phyloP scores from a whole-genome alignment of 2,113 vertebrate species.

The Oreocharis arfaki region DNA sequence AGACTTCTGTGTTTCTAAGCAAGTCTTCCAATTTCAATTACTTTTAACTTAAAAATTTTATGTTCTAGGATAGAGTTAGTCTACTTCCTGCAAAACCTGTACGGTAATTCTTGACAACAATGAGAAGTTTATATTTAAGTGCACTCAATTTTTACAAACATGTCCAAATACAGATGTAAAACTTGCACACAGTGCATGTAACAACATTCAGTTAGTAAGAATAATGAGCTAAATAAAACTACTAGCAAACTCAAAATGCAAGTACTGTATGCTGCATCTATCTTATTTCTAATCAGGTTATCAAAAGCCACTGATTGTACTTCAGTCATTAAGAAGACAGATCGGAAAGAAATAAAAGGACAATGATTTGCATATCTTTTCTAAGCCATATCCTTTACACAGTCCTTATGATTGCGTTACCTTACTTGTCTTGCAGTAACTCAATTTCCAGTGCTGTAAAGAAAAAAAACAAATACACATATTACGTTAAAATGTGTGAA shows the following conservation, averaged over 20 bases:
- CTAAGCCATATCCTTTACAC: not conserved
- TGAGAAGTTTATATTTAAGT: not conserved
- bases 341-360: not conserved
- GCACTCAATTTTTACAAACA: not conserved
- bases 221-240: not conserved
- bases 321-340: not conserved
- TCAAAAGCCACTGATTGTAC: not conserved
- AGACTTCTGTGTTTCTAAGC: not conserved
- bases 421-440: slow-evolving; percentile 36
- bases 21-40: not conserved
- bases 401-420: not conserved
- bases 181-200: not conserved
- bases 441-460: not conserved
- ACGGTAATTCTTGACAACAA: not conserved
- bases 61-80: not conserved
- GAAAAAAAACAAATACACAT: slow-evolving; percentile 15
- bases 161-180: not conserved
- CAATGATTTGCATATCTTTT: not conserved
- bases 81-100: not conserved
- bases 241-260: not conserved
- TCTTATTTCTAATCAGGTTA: not conserved
- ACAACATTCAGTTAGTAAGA: not conserved
- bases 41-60: not conserved
- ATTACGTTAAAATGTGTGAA: slow-evolving; percentile 10
- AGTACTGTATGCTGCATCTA: not conserved